Conservation (phyloP, 1,140 invertebrate genomes). For the Drosophila pseudoananassae region DNA sequence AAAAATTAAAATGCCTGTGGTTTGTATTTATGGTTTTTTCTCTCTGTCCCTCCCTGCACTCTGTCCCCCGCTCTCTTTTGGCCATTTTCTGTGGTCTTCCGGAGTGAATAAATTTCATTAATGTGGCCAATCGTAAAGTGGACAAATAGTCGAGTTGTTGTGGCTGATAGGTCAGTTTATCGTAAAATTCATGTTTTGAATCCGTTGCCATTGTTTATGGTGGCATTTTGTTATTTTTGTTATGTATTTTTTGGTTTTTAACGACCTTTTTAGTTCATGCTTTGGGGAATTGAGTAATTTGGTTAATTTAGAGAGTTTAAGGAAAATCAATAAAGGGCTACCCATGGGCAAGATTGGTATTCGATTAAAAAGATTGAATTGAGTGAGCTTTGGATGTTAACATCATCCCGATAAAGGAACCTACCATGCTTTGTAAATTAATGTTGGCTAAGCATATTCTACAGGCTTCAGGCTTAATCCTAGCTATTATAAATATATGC, state of each 20-base stretch:
- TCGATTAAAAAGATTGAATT: too few relatives aligned
- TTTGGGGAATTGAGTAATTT: constrained; percentile 25
- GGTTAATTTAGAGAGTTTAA: constrained; percentile 6
- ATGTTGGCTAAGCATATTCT: too few relatives aligned
- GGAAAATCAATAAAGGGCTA: background rate
- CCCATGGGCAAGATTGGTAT: background rate
- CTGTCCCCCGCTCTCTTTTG: background rate
- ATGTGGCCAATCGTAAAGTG: constrained; percentile 70
- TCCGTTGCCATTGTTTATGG: constrained; percentile 36
- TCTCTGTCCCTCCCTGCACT: background rate
- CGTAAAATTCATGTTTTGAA: constrained; percentile 41
- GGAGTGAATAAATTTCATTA: constrained; percentile 70
- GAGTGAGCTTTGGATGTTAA: too few relatives aligned
- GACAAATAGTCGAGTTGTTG: constrained; percentile 30
- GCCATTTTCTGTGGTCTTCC: constrained; percentile 47
- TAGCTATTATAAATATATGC: too few relatives aligned
- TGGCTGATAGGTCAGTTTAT: constrained; percentile 25
- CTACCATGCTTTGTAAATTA: too few relatives aligned
- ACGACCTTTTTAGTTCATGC: constrained; percentile 4
- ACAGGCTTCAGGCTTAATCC: too few relatives aligned
- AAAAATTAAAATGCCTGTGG: constrained; percentile 69
- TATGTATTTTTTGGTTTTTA: constrained; percentile 6
- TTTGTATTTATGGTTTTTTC: constrained; percentile 53
- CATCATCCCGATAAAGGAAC: too few relatives aligned
- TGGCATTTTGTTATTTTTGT: constrained; percentile 7